phyloP scores from a whole-genome alignment of 1,140 invertebrate genomes.

The Caerostris darwini region DNA sequence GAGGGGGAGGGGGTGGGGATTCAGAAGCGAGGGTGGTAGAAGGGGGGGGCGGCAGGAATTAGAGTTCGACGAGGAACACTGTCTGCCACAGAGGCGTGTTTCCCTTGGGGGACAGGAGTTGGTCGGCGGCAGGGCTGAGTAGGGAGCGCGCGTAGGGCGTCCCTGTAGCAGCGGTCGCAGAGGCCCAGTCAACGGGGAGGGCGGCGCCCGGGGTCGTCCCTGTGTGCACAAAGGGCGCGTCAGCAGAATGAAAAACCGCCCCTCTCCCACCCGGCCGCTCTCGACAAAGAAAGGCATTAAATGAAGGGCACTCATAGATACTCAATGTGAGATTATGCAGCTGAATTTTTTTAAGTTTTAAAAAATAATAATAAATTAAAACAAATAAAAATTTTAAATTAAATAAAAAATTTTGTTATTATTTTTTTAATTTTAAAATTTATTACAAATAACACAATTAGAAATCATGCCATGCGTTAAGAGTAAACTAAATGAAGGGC shows the following conservation, averaged over 20 bases:
- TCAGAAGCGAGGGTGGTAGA: background rate
- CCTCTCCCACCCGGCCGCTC: background rate
- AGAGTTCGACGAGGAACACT: slow-evolving; percentile 46
- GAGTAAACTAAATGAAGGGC: too few species aligned
- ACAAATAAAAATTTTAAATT: too few species aligned
- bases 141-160: background rate
- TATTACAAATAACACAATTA: too few species aligned
- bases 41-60: background rate
- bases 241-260: slow-evolving; percentile 36
- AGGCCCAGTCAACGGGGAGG: slow-evolving; percentile 76
- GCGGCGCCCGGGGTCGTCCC: slow-evolving; percentile 12
- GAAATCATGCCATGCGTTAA: too few species aligned
- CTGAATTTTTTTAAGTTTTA: background rate
- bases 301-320: background rate
- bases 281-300: background rate
- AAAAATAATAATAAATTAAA: too few species aligned
- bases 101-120: slow-evolving; percentile 38
- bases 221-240: slow-evolving; percentile 32
- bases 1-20: too few species aligned
- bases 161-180: slow-evolving; percentile 55
- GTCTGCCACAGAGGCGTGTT: slow-evolving; percentile 53
- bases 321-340: background rate
- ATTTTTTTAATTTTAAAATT: too few species aligned
- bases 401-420: too few species aligned
- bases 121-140: slow-evolving; percentile 37